Conservation (phyloP, 2,113 vertebrate species). For the Manacus vitellinus region DNA sequence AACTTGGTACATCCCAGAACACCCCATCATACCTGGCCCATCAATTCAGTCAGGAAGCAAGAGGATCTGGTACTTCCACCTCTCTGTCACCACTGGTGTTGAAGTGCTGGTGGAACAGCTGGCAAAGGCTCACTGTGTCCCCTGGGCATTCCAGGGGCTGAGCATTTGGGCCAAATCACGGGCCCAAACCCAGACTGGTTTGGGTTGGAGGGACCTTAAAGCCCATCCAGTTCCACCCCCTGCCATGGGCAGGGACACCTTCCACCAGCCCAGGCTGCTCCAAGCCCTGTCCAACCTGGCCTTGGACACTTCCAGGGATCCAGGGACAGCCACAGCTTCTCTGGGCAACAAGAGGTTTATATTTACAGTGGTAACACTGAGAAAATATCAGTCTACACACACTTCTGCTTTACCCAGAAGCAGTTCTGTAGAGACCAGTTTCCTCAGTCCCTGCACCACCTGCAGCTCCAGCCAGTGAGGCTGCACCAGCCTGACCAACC, state of each 20-base stretch:
- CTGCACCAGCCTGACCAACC: background rate
- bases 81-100: fast-evolving
- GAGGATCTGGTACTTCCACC: background rate
- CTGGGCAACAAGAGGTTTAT: background rate
- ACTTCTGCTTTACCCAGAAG: background rate
- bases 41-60: background rate
- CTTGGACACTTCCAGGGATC: background rate
- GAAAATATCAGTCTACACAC: fast-evolving
- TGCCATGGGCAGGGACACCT: background rate
- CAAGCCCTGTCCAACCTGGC: background rate
- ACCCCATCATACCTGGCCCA: background rate
- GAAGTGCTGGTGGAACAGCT: background rate
- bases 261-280: background rate
- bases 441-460: background rate
- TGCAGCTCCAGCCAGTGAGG: background rate
- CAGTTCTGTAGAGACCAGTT: background rate
- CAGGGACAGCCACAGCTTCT: background rate
- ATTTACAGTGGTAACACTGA: background rate
- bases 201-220: background rate
- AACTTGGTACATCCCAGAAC: background rate
- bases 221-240: background rate
- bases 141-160: background rate
- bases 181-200: background rate
- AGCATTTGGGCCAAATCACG: background rate
- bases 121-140: background rate